phyloP scores from a whole-genome alignment of 2,113 vertebrate genomes.

The Benitochromis conjunctus region DNA sequence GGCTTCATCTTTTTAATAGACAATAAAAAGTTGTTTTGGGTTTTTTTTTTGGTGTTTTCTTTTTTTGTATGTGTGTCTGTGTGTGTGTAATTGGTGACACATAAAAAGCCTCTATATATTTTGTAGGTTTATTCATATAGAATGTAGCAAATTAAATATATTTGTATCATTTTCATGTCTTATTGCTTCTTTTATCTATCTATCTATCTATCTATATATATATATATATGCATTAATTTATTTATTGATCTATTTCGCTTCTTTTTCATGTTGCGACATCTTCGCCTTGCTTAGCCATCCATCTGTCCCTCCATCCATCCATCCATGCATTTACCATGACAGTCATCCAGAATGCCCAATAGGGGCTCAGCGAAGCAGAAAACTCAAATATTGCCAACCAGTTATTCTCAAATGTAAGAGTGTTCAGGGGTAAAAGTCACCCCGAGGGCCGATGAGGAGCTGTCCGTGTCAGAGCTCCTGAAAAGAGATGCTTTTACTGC shows the following conservation, averaged over 20 bases:
- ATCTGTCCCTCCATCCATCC: background rate
- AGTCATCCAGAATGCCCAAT: slow-evolving; percentile 28
- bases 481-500: background rate
- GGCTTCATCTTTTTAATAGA: background rate
- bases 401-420: slow-evolving; percentile 25
- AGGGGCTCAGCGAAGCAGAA: slow-evolving; percentile 20
- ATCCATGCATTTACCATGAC: slow-evolving; percentile 3
- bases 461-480: background rate
- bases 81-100: background rate
- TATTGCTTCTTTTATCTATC: no score
- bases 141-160: background rate
- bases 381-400: slow-evolving; percentile 2
- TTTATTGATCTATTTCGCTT: background rate
- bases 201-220: no score
- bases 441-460: slow-evolving; percentile 1
- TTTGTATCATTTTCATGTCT: background rate
- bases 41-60: background rate
- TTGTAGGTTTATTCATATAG: background rate
- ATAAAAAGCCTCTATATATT: background rate
- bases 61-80: background rate
- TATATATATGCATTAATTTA: no score
- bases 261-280: background rate
- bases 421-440: slow-evolving; percentile 22
- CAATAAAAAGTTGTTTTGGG: background rate
- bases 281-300: slow-evolving; percentile 8